Percentiles rank a stretch among this genome's conserved stretches.
phyloP scores from a whole-genome alignment of 2,888 invertebrate genomes.

The Epirrhoe alternata region DNA sequence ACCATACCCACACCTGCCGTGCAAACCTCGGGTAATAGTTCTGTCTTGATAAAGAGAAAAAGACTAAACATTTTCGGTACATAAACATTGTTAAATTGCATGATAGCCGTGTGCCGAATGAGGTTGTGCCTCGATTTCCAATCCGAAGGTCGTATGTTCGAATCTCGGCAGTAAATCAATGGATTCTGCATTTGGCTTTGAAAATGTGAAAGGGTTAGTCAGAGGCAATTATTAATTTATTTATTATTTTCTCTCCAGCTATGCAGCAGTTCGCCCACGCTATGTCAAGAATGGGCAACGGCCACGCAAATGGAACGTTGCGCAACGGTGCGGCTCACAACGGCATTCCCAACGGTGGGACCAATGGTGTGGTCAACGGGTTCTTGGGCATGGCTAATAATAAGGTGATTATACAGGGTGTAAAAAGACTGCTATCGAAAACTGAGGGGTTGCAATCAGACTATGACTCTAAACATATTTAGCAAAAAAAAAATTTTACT shows the following conservation, averaged over 20 bases:
- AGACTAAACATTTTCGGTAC: no score
- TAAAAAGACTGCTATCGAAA: no score
- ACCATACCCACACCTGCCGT: conserved; percentile 58
- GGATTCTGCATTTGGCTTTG: no score
- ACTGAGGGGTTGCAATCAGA: no score
- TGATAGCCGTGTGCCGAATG: no score
- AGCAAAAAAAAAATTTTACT: no score
- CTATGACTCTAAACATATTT: no score
- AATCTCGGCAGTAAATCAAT: no score
- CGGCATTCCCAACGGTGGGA: conserved; percentile 53
- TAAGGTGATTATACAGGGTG: conserved; percentile 62
- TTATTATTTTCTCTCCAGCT: conserved; percentile 19
- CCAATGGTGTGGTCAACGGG: conserved; percentile 55
- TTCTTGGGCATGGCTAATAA: conserved; percentile 61
- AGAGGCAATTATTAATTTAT: not conserved
- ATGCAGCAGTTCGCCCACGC: conserved; percentile 78
- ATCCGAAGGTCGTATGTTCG: no score
- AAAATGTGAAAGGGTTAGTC: not conserved
- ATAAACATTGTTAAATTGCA: no score
- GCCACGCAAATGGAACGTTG: conserved; percentile 64
- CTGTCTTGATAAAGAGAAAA: no score
- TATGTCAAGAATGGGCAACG: conserved; percentile 75
- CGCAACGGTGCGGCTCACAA: conserved; percentile 66
- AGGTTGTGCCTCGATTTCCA: no score
- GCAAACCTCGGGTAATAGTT: conserved; percentile 46